Evolutionary conservation across 2,113 vertebrate genomes (phyloP).

Genomic region (Glaucidium brasilianum): DNA sequence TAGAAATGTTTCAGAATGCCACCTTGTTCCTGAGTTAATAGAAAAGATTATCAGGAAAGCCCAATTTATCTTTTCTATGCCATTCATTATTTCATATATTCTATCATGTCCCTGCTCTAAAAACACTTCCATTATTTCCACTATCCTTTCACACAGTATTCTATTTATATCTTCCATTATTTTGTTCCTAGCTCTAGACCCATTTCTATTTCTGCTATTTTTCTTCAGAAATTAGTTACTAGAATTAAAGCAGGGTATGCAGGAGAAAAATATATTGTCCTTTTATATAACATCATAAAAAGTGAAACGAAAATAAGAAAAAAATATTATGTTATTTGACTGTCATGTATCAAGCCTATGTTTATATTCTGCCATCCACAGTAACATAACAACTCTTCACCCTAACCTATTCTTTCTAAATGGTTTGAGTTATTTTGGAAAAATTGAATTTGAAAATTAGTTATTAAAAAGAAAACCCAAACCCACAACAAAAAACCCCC

Average conservation of each 20-base stretch:
- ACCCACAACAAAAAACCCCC: not conserved
- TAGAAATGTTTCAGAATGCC: not conserved
- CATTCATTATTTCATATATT: not conserved
- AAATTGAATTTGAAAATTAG: not conserved
- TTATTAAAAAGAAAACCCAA: not conserved
- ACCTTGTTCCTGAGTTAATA: not conserved
- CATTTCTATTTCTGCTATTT: not conserved
- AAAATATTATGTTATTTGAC: not conserved
- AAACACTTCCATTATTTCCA: not conserved
- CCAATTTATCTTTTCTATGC: not conserved
- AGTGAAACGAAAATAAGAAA: not conserved
- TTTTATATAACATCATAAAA: not conserved
- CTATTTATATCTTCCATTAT: constrained; percentile 12
- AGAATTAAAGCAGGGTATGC: not conserved
- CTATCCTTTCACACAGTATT: not conserved
- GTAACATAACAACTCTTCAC: not conserved
- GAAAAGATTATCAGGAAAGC: not conserved
- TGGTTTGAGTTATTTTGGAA: not conserved
- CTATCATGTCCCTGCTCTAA: not conserved
- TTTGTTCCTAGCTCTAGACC: not conserved
- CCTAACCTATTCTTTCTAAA: not conserved
- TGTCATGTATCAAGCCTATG: not conserved
- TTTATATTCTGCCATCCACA: not conserved
- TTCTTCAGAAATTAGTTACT: constrained; percentile 1
- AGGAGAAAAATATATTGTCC: not conserved